Evolutionary conservation across 2,113 vertebrate genomes (phyloP), one percentile per base, ranked within the genome.

Genomic region (Pycnonotus jocosus): DNA sequence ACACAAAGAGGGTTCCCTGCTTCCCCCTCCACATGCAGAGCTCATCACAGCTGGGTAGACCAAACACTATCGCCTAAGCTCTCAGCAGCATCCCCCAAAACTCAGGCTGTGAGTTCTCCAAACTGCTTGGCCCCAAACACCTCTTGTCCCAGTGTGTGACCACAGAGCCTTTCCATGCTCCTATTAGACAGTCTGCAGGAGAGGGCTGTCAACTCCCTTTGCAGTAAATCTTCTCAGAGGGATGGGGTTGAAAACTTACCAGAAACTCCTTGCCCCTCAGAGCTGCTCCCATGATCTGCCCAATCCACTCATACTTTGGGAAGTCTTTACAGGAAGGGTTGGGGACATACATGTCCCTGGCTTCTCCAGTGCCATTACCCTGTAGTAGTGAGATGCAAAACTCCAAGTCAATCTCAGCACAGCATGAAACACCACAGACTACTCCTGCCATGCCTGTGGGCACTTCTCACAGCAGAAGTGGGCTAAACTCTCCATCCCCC

Each of bases 231-330:
- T 48, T 50, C 35, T 45, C 0, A 5, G 33, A 71, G 20, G 37
- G 38, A 31, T 1, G 5, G 12, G 18, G 9, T 2, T 86, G 77
- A 69, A 65, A 85, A 96, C 98, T 98, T 93, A 99, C 99, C 98
- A 99, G 97, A 95, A 99, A 99, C 93, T 99, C 99, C 94, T 99
- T 99, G 81, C 99, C 99, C 91, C 99, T 97, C 70, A 99, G 98
- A 66, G 99, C 99, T 38, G 99, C 99, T 38, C 99, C 99, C 99
- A 99, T 99, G 81, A 99, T 98, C 96, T 99, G 99, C 65, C 99
- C 99, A 0, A 99, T 99, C 99, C 99, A 99, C 91, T 99, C 99
- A 0, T 99, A 99, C 86, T 99, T 99, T 53, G 99, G 96, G 84
- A 99, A 99, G 93, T 99, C 99, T 96, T 97, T 98, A 95, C 99